phyloP scores from a whole-genome alignment of 2,888 invertebrate species.

The Myopa tessellatipennis region DNA sequence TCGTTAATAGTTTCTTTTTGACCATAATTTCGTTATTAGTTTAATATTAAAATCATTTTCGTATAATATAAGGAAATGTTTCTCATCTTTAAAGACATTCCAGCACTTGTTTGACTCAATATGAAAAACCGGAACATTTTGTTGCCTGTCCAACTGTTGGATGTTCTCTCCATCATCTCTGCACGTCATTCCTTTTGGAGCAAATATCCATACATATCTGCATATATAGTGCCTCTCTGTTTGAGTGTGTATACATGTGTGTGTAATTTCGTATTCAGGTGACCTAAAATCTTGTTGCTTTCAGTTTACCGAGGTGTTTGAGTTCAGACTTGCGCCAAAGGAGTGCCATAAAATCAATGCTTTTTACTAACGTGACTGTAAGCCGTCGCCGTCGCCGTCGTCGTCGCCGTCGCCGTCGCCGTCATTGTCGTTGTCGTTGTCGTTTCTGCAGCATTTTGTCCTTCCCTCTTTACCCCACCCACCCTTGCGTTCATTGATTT shows the following conservation, averaged over 20 bases:
- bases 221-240: background rate
- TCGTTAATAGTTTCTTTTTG: no score
- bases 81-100: no score
- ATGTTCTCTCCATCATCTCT: no score
- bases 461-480: background rate
- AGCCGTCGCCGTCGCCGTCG: no score
- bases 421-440: no score
- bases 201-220: constrained; percentile 1
- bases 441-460: background rate
- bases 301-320: constrained; percentile 11
- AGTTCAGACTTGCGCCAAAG: constrained; percentile 11
- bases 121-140: background rate
- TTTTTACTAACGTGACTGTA: background rate
- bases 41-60: no score
- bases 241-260: background rate
- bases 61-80: no score
- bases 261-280: constrained; percentile 44
- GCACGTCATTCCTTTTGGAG: constrained; percentile 17
- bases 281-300: constrained; percentile 38
- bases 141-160: background rate
- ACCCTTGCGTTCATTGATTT: background rate
- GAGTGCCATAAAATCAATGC: constrained; percentile 28
- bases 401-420: no score
- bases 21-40: no score
- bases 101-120: no score